Evolutionary conservation across 2,888 invertebrate genomes (phyloP).

Genomic region (Osmoderma eremita): DNA sequence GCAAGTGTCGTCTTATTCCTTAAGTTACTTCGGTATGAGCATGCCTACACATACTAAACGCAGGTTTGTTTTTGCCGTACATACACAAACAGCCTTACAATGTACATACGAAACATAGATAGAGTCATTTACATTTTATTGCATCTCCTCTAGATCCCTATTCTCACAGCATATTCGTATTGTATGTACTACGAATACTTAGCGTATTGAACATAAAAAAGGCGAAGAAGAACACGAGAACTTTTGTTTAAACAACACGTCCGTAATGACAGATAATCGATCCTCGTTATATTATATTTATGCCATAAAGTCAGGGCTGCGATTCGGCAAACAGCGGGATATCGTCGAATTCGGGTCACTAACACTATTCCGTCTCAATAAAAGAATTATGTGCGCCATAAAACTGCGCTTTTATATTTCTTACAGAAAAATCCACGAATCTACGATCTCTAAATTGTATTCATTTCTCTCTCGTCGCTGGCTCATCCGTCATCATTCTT

Average conservation of each 20-base stretch:
- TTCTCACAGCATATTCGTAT: conserved; percentile 31
- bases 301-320: conserved; percentile 16
- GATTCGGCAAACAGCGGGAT: conserved; percentile 19
- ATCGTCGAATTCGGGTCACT: conserved; percentile 34
- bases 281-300: conserved; percentile 27
- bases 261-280: conserved; percentile 36
- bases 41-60: conserved; percentile 6
- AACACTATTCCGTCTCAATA: conserved; percentile 27
- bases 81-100: conserved; percentile 17
- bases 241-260: conserved; percentile 37
- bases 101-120: conserved; percentile 28
- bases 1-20: too few relatives aligned
- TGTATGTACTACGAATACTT: conserved; percentile 6
- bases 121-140: conserved; percentile 40
- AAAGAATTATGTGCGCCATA: conserved; percentile 28
- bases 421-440: conserved; percentile 11
- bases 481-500: neutral
- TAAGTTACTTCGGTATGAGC: neutral
- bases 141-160: conserved; percentile 24
- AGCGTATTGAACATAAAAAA: conserved; percentile 31
- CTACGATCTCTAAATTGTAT: conserved; percentile 4
- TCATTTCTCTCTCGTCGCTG: neutral
- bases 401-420: conserved; percentile 31
- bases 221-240: conserved; percentile 30
- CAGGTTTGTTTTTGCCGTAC: neutral